Percentiles rank a stretch among this genome's conserved stretches.
Evolutionary conservation across 2,888 invertebrate genomes (phyloP).

Genomic region (Xestia c-nigrum): DNA sequence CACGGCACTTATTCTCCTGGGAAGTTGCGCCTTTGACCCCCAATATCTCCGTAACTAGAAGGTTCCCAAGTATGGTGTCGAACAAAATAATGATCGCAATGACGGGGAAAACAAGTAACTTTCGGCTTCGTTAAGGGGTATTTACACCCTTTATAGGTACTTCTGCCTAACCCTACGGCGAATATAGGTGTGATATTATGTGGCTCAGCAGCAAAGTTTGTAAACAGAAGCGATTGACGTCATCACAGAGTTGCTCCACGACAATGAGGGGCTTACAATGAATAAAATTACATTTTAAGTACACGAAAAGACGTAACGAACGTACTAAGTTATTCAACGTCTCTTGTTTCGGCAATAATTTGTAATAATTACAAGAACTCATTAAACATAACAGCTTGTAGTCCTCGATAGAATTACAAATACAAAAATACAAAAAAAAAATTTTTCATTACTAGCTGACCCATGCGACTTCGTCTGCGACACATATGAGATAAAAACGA

Average conservation of each 20-base stretch:
- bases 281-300: conserved; percentile 8
- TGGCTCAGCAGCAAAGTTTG: conserved; percentile 27
- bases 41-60: no score
- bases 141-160: no score
- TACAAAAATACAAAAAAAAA: no score
- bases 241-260: conserved; percentile 24
- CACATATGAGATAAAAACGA: no score
- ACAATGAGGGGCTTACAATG: conserved; percentile 29
- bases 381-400: background rate
- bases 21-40: no score
- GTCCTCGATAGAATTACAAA: background rate
- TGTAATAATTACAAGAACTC: background rate
- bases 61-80: no score
- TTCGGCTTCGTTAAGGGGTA: no score
- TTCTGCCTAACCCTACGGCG: background rate
- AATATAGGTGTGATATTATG: background rate
- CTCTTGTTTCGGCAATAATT: conserved; percentile 6
- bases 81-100: no score
- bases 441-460: no score
- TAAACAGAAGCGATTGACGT: conserved; percentile 57
- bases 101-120: no score
- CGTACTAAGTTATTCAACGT: background rate
- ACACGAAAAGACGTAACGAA: background rate
- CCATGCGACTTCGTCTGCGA: no score
- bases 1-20: no score